Base-by-base conservation (phyloP, 2,113 vertebrate genomes). In the Elephas maximus region DNA sequence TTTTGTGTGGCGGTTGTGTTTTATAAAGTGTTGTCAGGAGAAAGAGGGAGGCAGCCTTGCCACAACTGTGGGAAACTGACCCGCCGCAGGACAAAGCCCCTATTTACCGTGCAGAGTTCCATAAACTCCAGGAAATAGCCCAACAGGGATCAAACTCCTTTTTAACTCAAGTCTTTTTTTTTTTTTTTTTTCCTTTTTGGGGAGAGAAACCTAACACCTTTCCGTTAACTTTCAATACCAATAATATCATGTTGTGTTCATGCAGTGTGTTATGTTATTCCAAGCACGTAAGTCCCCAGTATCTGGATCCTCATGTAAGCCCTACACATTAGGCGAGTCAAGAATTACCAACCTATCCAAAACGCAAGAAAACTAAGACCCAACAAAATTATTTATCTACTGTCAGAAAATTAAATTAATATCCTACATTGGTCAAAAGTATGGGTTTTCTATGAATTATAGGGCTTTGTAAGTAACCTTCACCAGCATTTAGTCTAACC, bases 1-100 rank as follows among this genome's bases (percentile, higher is more conserved):
- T 85, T 97, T 74, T 90, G 85, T 93, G 90, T 48, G 73, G 81
- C 3, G 1, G 48, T 62, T 33, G 41, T 91, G 84, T 95, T 87
- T 96, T 94, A 96, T 97, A 96, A 96, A 92, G 8, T 94, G 87
- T 73, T 20, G 14, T 93, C 69, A 96, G 79, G n/a, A 94, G 37
- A 91, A 91, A 87, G 95, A 83, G 78, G 63, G n/a, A 44, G 76
- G 45, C n/a, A 24, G 37, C 86, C 90, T 78, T 67, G 51, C 24
- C 79, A 73, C 69, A 77, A 48, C 82, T 48, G 51, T 95, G 96
- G 81, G 95, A 97, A 93, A 82, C 23, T 33, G 62, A 91, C 93
- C 90, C 24, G 8, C 78, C n/a, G 45, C 23, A 41, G 92, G 95
- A 97, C 88, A 96, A 94, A 97, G 93, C 30, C 23, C 6, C 84